Evolutionary conservation across 1,140 invertebrate species (phyloP), one percentile per base, ranked within the genome.

Genomic region (Euwallacea fornicatus): DNA sequence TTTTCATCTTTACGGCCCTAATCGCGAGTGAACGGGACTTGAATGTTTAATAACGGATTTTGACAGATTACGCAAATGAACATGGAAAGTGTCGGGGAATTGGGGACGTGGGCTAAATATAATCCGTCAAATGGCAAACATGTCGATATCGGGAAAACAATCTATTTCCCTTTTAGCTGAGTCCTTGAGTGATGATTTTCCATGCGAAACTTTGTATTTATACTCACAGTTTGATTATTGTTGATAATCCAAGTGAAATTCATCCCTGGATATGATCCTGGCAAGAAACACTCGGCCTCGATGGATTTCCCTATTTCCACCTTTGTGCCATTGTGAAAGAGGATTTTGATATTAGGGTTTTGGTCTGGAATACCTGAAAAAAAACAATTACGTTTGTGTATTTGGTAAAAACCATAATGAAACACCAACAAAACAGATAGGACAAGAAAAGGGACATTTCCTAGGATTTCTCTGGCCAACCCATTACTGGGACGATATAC

Each of bases 161-260:
- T 33, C 21, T 33, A 33, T 33, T 33, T 33, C 21, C 21, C 21
- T 33, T 33, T 33, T 33, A 33, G 21, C 21, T 33, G 21, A 33
- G 21, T 33, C 21, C 21, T 33, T 33, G 21, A 33, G 21, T 33
- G 21, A 33, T 33, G 21, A 33, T 33, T 33, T 33, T 33, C 21
- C 1, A 33, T 33, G 21, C n/a, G 21, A 58, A 13, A 6, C 13
- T 58, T 58, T 41, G 42, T 50, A 50, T 50, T 50, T 61, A 33
- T 60, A 11, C 75, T 83, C 78, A 88, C 87, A 2, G 21, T 33
- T 84, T 85, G 82, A 77, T 87, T 83, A 70, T 86, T 85, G 74
- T 89, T 89, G 78, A 89, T 85, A 79, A 82, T 86, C 88, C 88
- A 89, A 55, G 86, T 86, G 68, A 89, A 81, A 67, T 88, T 88